A percentile compares a stretch with the other conserved stretches of the same genome.
Evolutionary conservation across 2,113 vertebrate species (phyloP).

Genomic region (Etheostoma spectabile): DNA sequence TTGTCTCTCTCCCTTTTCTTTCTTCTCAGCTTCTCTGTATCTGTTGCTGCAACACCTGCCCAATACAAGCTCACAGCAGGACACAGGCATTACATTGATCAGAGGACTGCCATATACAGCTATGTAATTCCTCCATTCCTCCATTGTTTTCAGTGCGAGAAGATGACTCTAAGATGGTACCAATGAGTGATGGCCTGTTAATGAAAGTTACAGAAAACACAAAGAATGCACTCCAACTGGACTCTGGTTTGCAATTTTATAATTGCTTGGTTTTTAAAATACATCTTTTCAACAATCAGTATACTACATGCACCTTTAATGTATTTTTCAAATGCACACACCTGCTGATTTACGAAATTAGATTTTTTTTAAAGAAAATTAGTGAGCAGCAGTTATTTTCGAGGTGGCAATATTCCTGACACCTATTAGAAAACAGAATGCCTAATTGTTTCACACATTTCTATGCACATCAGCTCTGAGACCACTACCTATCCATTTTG

Average conservation of each 20-base stretch:
- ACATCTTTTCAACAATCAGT: slow-evolving; percentile 48
- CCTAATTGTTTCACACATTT: slow-evolving; percentile 56
- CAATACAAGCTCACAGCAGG: slow-evolving; percentile 43
- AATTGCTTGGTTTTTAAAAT: slow-evolving; percentile 23
- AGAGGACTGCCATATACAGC: slow-evolving; percentile 43
- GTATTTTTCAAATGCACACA: slow-evolving; percentile 42
- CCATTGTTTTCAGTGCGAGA: slow-evolving; percentile 1
- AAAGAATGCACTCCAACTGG: background rate
- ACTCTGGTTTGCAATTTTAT: background rate
- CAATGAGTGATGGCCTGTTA: slow-evolving; percentile 4
- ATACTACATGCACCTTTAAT: slow-evolving; percentile 27
- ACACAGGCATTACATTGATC: slow-evolving; percentile 45
- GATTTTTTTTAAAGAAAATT: slow-evolving; percentile 66
- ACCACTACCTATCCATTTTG: slow-evolving; percentile 39
- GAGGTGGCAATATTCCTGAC: slow-evolving; percentile 62
- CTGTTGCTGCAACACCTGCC: slow-evolving; percentile 35
- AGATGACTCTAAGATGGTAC: slow-evolving; percentile 3
- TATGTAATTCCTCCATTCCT: slow-evolving; percentile 14
- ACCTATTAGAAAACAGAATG: slow-evolving; percentile 63
- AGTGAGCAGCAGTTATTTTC: slow-evolving; percentile 54
- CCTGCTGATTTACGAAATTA: slow-evolving; percentile 66
- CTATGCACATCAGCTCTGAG: slow-evolving; percentile 42
- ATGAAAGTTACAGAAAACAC: slow-evolving; percentile 24
- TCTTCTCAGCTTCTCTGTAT: slow-evolving; percentile 34
- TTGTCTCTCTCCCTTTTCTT: slow-evolving; percentile 18